phyloP scores from a whole-genome alignment of 2,113 vertebrate species.

The Antidorcas marsupialis region DNA sequence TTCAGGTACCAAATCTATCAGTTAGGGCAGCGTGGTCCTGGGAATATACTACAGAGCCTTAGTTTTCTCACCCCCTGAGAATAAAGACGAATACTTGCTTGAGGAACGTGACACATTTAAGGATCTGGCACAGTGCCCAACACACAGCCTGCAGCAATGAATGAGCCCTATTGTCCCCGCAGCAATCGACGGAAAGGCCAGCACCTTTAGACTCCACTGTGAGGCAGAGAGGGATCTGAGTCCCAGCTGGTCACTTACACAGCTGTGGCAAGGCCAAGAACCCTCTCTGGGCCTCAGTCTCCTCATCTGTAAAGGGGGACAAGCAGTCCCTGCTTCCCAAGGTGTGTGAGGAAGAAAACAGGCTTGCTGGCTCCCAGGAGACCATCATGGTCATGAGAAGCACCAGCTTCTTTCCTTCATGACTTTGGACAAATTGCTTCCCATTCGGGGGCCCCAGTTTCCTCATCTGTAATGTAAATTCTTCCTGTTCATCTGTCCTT shows the following conservation, averaged over 20 bases:
- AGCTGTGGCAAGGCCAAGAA: neutral
- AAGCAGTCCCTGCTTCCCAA: neutral
- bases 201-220: neutral
- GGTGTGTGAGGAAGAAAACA: neutral
- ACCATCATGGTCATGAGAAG: fast-evolving
- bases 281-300: neutral
- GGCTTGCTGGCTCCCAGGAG: neutral
- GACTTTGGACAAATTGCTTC: neutral
- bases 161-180: fast-evolving
- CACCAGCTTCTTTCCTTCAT: neutral
- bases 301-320: neutral
- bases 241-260: neutral
- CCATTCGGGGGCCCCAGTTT: neutral
- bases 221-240: neutral
- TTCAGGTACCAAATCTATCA: neutral
- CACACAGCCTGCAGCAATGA: neutral
- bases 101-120: neutral
- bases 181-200: fast-evolving
- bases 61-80: neutral
- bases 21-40: fast-evolving
- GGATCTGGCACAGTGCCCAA: neutral
- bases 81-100: neutral
- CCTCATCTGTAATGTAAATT: neutral
- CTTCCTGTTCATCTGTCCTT: neutral
- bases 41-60: neutral